Percentiles rank a stretch among this genome's conserved stretches.
These are phyloP conservation scores for Poecilobothrus nobilitatus DNA, from an alignment of 2,888 invertebrate species.

Conservation along the genomic window DNA sequence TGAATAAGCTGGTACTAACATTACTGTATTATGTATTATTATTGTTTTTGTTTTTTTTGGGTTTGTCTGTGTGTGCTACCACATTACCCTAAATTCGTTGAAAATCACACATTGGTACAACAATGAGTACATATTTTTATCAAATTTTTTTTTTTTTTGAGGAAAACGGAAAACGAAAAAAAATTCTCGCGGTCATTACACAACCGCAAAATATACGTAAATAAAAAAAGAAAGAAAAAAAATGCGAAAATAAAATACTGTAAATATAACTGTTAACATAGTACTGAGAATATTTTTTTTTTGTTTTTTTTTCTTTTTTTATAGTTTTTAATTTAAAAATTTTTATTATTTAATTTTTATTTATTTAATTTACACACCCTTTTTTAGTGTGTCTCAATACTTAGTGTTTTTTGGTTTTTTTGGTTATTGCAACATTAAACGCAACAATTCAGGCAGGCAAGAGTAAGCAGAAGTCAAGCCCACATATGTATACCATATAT, in stretches of 20 bases:
- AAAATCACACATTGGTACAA: no score
- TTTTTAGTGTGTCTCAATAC: no score
- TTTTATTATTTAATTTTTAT: neutral
- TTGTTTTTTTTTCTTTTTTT: neutral
- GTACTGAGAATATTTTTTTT: neutral
- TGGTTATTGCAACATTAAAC: neutral
- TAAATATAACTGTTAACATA: neutral
- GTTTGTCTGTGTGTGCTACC: no score
- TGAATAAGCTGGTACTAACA: no score
- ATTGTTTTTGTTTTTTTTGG: no score
- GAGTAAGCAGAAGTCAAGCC: neutral
- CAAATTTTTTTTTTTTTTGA: neutral
- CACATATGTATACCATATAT: neutral
- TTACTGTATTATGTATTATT: no score
- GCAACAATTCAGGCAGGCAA: neutral
- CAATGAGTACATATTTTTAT: no score
- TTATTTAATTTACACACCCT: constrained; percentile 6
- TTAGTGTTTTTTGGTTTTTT: neutral
- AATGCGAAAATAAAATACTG: neutral
- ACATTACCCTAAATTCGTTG: no score
- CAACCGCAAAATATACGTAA: neutral
- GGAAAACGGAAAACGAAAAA: neutral
- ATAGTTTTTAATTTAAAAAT: neutral
- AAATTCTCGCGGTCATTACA: neutral
- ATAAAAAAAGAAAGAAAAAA: no score